These are phyloP conservation scores for Chionodraco myersi DNA, from an alignment of 2,113 vertebrate species.

Conservation along the genomic window DNA sequence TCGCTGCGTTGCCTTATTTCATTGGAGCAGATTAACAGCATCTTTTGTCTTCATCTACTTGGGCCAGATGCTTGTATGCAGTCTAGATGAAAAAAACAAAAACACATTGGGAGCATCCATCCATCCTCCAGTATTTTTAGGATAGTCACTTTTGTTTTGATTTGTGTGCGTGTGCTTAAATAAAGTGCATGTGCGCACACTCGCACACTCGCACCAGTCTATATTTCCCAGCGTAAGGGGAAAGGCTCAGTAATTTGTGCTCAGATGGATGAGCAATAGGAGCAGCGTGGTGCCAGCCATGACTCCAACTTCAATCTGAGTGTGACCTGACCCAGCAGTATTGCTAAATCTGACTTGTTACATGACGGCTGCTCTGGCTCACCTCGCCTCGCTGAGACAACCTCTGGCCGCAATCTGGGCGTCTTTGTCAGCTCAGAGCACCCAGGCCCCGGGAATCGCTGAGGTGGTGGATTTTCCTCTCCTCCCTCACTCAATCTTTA, in stretches of 20 bases:
- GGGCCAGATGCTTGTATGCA: constrained; percentile 18
- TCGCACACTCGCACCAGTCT: not conserved
- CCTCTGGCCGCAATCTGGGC: constrained; percentile 75
- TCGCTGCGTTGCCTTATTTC: constrained; percentile 42
- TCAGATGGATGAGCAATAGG: constrained; percentile 64
- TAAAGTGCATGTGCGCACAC: constrained; percentile 14
- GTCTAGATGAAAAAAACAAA: constrained; percentile 33
- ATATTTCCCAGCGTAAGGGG: constrained; percentile 41
- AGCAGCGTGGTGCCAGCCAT: constrained; percentile 40
- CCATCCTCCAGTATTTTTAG: constrained; percentile 17
- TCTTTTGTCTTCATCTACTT: constrained; percentile 35
- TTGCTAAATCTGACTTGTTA: constrained; percentile 81
- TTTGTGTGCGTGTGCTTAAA: constrained; percentile 31
- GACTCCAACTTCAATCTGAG: constrained; percentile 73
- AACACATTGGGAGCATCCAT: constrained; percentile 17
- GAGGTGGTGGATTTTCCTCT: constrained; percentile 75
- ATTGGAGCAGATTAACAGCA: constrained; percentile 47
- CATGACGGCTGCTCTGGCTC: constrained; percentile 67
- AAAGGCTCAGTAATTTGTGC: constrained; percentile 57
- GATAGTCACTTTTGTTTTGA: constrained; percentile 35
- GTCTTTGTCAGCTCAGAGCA: constrained; percentile 75
- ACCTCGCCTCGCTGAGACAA: constrained; percentile 68
- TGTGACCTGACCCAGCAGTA: constrained; percentile 78
- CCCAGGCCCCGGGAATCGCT: constrained; percentile 71
- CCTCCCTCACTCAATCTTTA: constrained; percentile 68